phyloP scores from a whole-genome alignment of 2,797 vertebrate species.

The Pipistrellus pygmaeus region DNA sequence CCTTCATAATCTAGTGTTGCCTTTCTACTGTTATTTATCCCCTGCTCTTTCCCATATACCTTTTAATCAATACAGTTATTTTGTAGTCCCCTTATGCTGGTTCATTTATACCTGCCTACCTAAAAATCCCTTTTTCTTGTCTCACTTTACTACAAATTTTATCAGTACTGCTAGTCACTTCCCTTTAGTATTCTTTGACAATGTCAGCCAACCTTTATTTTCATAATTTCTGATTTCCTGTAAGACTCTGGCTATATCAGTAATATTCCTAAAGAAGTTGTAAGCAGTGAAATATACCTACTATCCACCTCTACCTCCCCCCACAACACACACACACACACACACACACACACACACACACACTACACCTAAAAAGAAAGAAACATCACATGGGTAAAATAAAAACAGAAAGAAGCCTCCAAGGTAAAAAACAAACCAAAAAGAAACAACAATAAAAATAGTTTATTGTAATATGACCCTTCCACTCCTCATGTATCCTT shows the following conservation, averaged over 20 bases:
- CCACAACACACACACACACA: background rate
- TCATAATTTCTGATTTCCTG: background rate
- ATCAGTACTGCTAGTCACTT: background rate
- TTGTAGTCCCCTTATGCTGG: background rate
- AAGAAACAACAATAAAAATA: background rate
- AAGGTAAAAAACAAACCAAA: background rate
- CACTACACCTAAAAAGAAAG: background rate
- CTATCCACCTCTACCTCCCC: too few species aligned
- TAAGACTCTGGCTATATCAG: background rate
- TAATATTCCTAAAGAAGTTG: background rate
- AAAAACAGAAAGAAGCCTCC: background rate
- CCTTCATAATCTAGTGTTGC: background rate
- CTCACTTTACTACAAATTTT: background rate
- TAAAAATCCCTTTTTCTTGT: background rate
- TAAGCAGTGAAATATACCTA: background rate
- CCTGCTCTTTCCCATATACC: background rate
- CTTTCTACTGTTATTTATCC: background rate
- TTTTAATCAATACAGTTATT: background rate
- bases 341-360: background rate
- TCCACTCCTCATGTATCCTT: background rate
- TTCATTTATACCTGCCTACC: background rate
- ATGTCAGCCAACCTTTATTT: background rate
- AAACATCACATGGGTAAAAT: background rate
- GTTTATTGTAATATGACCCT: background rate
- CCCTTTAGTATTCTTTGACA: background rate